These are phyloP conservation scores for Cisticola juncidis DNA, from an alignment of 2,113 vertebrate genomes.

Conservation along the genomic window DNA sequence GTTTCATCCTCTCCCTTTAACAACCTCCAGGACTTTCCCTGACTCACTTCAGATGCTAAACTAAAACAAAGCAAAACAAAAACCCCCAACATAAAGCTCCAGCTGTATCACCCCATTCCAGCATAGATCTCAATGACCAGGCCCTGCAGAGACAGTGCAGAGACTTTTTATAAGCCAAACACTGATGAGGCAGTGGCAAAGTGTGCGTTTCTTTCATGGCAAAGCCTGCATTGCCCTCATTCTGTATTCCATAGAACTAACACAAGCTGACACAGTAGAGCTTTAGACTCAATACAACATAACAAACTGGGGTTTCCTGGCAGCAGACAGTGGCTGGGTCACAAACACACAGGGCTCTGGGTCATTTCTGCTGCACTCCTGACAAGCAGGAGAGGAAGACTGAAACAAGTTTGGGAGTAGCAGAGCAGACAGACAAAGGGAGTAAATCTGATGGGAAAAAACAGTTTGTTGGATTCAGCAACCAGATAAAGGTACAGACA, in stretches of 20 bases:
- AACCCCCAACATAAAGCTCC: not conserved
- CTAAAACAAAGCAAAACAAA: not conserved
- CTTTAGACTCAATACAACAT: accelerated
- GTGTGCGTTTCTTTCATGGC: accelerated
- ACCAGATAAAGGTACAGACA: not conserved
- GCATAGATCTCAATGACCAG: not conserved
- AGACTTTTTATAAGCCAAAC: not conserved
- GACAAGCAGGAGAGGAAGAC: not conserved
- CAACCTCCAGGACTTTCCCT: not conserved
- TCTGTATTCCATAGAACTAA: not conserved
- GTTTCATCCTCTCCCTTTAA: not conserved
- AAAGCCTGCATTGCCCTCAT: not conserved
- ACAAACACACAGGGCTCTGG: not conserved
- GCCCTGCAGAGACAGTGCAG: not conserved
- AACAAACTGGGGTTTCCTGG: not conserved
- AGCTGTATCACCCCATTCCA: not conserved
- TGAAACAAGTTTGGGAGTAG: not conserved
- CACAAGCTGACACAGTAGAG: not conserved
- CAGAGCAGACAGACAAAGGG: not conserved
- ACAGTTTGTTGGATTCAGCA: not conserved
- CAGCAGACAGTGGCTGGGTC: not conserved
- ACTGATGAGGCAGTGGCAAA: not conserved
- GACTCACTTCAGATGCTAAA: not conserved
- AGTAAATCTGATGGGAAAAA: not conserved
- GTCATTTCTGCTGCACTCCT: accelerated